These are phyloP conservation scores for Montifringilla adamsi DNA, from an alignment of 2,113 vertebrate genomes.

Conservation along the genomic window DNA sequence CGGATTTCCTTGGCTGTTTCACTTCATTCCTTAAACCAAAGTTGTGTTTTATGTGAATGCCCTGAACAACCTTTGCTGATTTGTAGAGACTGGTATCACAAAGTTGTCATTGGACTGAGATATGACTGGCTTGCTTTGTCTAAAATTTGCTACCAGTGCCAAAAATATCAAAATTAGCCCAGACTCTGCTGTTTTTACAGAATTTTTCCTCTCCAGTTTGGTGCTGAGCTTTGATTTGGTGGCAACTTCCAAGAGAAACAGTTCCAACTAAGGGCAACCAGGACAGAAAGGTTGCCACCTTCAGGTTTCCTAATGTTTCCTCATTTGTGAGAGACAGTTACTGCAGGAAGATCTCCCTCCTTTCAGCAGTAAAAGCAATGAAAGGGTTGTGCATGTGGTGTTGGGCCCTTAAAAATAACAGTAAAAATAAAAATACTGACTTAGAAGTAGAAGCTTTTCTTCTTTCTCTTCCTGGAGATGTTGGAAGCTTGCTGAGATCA, in stretches of 20 bases:
- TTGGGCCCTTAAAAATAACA: background rate
- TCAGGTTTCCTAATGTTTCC: background rate
- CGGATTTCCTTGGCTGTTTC: background rate
- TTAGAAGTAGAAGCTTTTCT: slow-evolving; percentile 10
- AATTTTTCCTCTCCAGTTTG: background rate
- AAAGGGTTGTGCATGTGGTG: background rate
- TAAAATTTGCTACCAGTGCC: background rate
- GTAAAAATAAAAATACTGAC: background rate
- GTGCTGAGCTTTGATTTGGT: background rate
- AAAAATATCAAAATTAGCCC: background rate
- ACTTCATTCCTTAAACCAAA: background rate
- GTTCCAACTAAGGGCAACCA: background rate
- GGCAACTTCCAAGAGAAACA: background rate
- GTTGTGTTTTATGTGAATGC: background rate
- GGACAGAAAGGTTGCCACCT: background rate
- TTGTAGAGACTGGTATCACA: background rate
- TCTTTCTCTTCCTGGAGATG: background rate
- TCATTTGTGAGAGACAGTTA: background rate
- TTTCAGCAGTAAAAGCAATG: background rate
- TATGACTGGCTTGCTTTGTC: background rate
- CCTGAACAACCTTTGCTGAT: background rate
- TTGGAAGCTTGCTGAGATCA: slow-evolving; percentile 36
- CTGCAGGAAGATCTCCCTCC: background rate
- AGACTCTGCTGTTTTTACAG: background rate
- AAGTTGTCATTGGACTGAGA: background rate